These are phyloP conservation scores for Phataginus tricuspis DNA, from an alignment of 2,797 vertebrate genomes.

Conservation along the genomic window DNA sequence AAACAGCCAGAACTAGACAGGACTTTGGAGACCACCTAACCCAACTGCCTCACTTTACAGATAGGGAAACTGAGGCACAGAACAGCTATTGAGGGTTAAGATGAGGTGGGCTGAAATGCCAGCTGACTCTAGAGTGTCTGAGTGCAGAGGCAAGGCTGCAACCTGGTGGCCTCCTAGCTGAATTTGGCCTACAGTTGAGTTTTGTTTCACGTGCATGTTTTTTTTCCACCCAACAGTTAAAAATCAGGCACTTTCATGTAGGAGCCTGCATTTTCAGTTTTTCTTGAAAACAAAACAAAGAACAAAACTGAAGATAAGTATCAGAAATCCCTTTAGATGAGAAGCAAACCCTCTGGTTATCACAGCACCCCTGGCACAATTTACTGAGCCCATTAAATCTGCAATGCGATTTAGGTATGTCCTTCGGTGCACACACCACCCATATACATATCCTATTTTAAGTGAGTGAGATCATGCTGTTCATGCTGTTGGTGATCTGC, in stretches of 20 bases:
- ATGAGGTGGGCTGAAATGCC: not conserved
- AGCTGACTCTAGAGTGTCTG: not conserved
- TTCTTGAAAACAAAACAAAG: not conserved
- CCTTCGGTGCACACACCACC: not conserved
- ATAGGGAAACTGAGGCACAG: not conserved
- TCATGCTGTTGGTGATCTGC: not conserved
- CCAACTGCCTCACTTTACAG: not conserved
- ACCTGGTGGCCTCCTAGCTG: not conserved
- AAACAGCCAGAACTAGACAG: not conserved
- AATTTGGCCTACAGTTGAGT: not conserved
- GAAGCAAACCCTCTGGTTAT: not conserved
- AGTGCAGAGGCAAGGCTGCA: no score
- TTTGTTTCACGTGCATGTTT: not conserved
- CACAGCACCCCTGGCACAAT: not conserved
- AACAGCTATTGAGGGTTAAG: not conserved
- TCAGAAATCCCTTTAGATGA: not conserved
- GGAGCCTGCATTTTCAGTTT: not conserved
- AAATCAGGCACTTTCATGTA: not conserved
- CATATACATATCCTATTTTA: not conserved
- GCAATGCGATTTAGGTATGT: not conserved
- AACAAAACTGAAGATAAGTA: not conserved
- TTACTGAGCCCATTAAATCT: not conserved
- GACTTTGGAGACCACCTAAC: not conserved
- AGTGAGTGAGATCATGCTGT: not conserved
- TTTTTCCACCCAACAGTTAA: not conserved